Conservation (phyloP, 2,797 vertebrate species). For the Cryptoblepharus egeriae region DNA sequence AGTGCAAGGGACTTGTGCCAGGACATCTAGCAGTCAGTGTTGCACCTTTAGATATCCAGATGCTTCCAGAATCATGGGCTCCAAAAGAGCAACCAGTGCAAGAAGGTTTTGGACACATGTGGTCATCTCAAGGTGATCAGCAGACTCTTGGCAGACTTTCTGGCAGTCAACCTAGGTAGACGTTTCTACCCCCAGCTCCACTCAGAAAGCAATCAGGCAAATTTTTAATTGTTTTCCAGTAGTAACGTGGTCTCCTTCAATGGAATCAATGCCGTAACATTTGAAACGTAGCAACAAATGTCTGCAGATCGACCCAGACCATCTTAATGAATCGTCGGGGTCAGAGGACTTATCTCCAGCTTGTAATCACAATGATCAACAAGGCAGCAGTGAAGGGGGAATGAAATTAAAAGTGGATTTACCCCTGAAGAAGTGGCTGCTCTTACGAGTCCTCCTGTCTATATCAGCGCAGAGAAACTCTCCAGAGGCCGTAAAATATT, state of each 20-base stretch:
- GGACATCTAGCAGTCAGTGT: no score
- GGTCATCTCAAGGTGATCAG: constrained; percentile 8
- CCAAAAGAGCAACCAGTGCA: no score
- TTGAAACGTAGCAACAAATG: constrained; percentile 47
- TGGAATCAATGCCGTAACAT: constrained; percentile 15
- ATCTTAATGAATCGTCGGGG: constrained; percentile 46
- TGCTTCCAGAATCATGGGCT: no score
- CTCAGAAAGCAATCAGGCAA: constrained; percentile 24
- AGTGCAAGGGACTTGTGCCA: no score
- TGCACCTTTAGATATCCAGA: no score
- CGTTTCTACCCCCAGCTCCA: background rate
- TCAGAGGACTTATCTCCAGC: constrained; percentile 35
- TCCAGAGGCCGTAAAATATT: constrained; percentile 37
- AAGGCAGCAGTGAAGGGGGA: constrained; percentile 45
- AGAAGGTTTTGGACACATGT: no score
- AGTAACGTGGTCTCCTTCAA: constrained; percentile 42
- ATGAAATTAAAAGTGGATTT: constrained; percentile 34
- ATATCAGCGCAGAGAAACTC: constrained; percentile 11
- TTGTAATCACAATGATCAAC: constrained; percentile 26
- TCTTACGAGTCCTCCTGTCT: background rate
- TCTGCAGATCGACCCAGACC: constrained; percentile 29
- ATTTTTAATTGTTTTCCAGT: constrained; percentile 35
- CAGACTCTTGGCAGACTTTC: constrained; percentile 44
- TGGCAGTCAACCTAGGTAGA: constrained; percentile 43
- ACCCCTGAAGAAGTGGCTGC: constrained; percentile 1